Evolutionary conservation across 2,888 invertebrate genomes (phyloP), one percentile per base, ranked within the genome.

Genomic region (Adineta ricciae): DNA sequence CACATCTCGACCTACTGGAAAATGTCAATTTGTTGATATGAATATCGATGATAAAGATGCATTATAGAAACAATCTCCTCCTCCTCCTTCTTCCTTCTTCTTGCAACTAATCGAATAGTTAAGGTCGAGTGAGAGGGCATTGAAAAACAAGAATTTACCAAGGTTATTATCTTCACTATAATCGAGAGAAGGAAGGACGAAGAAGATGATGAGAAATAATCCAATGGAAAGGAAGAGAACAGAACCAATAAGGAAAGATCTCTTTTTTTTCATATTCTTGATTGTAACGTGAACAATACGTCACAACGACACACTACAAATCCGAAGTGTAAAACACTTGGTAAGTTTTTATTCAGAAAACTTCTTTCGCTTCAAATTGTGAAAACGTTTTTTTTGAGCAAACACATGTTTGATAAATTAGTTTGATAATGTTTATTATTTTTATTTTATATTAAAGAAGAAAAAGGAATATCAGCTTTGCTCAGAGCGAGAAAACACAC

Each of bases 51-150:
- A 64, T 64, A 64, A 64, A 64, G 64, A 64, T 64, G 32, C 64
- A 32, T 64, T 64, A 64, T 64, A 64, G 64, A 64, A 64, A 64
- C 64, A 64, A 32, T 64, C 64, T 64, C 27, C 64, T 64, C 64
- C 64, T 64, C 32, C 64, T 46, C 11, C 46, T 46, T 46, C 46
- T n/a, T 64, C 64, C 64, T 64, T 27, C 64, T 46, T 46, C 46
- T 46, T 46, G 8, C 8, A 19, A 64, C 64, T 64, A 64, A 64
- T 64, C 64, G 64, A 64, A 64, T 64, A 19, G 64, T 64, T 64
- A 64, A 64, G 64, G 64, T 64, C 64, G 64, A 64, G 32, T 64
- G 64, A 64, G 32, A 64, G 64, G 64, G 64, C 64, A 64, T 64
- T 64, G 32, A 64, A 64, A 64, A 64, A 64, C 64, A 64, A 64